Evolutionary conservation across 2,888 invertebrate genomes (phyloP).

Genomic region (Callyntrura guangdongensis): DNA sequence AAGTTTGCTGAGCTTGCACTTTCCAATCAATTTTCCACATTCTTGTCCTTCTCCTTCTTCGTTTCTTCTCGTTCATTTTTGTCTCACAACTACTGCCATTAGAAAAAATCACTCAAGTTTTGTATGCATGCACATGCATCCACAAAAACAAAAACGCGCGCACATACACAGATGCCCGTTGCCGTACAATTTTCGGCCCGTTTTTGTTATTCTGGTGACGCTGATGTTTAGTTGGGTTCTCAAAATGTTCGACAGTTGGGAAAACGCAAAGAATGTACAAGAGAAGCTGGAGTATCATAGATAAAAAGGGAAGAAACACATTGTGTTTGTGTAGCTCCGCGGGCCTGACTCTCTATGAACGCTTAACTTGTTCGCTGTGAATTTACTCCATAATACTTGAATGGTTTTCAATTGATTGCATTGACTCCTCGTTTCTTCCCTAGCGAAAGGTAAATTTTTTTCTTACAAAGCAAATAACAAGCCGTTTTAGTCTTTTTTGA

Average conservation of each 20-base stretch:
- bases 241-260: not conserved
- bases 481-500: not conserved
- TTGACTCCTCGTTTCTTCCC: conserved; percentile 65
- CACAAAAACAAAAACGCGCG: not conserved
- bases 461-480: conserved; percentile 27
- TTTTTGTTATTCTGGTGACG: not conserved
- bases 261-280: no score
- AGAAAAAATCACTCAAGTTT: conserved; percentile 68
- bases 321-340: no score
- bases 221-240: not conserved
- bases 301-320: not conserved
- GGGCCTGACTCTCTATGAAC: not conserved
- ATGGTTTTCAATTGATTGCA: conserved; percentile 65
- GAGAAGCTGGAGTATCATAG: conserved; percentile 16
- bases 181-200: not conserved
- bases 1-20: conserved; percentile 72
- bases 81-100: conserved; percentile 10
- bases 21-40: conserved; percentile 73
- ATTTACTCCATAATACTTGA: conserved; percentile 64
- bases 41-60: conserved; percentile 42
- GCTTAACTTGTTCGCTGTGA: conserved; percentile 50
- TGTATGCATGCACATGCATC: conserved; percentile 22
- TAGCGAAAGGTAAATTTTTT: conserved; percentile 18
- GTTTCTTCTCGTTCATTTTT: conserved; percentile 19
- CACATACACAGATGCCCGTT: no score